phyloP scores from a whole-genome alignment of 2,888 invertebrate genomes.

The Netelia virgata region DNA sequence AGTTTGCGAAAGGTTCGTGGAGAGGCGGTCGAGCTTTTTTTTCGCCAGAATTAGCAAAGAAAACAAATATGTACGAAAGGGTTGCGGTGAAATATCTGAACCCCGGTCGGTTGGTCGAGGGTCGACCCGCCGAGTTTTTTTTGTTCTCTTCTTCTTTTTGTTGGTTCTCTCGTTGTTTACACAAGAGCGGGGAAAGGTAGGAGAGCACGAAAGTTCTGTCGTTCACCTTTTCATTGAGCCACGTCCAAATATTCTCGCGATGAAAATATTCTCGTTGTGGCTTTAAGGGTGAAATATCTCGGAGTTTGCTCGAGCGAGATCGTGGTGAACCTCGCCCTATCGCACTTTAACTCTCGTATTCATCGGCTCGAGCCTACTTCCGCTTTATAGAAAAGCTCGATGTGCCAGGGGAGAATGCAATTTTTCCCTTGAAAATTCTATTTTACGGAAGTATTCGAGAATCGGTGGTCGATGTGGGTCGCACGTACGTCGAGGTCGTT shows the following conservation, averaged over 20 bases:
- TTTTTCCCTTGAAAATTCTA: slow-evolving; percentile 55
- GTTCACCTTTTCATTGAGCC: slow-evolving; percentile 80
- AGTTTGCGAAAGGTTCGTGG: too few species aligned
- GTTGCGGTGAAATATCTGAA: background rate
- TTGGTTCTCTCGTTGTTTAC: slow-evolving; percentile 74
- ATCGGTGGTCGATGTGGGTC: background rate
- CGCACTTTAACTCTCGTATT: slow-evolving; percentile 24
- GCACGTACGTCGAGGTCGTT: background rate
- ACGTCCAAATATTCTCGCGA: slow-evolving; percentile 76
- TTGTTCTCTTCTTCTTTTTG: background rate
- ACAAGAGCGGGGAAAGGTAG: slow-evolving; percentile 67
- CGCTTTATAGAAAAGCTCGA: slow-evolving; percentile 1
- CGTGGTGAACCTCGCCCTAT: background rate
- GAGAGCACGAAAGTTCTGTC: slow-evolving; percentile 66
- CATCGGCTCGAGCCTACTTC: slow-evolving; percentile 19
- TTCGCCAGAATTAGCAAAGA: too few species aligned
- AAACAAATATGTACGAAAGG: background rate
- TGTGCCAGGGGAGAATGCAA: slow-evolving; percentile 44
- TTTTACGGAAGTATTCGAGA: slow-evolving; percentile 42
- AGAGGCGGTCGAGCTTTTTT: too few species aligned
- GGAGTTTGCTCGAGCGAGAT: background rate
- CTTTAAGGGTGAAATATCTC: slow-evolving; percentile 72
- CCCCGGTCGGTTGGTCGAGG: slow-evolving; percentile 77
- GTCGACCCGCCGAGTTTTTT: slow-evolving; percentile 48
- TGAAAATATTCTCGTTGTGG: slow-evolving; percentile 73